Evolutionary conservation across 2,888 invertebrate species (phyloP).

Genomic region (Aphodius sticticus): DNA sequence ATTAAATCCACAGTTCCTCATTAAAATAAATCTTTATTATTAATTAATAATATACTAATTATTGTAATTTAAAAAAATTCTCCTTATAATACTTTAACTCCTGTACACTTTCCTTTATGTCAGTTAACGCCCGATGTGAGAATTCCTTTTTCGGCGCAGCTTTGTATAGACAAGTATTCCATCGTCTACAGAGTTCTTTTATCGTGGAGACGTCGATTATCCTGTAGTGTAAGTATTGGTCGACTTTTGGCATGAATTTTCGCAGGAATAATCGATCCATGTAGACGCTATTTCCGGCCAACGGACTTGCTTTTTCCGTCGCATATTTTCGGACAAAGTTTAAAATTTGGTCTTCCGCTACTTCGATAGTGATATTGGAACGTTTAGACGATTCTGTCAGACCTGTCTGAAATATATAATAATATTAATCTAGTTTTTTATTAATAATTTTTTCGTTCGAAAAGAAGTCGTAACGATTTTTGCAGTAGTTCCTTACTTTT

Average conservation of each 20-base stretch:
- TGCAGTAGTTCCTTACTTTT: conserved; percentile 64
- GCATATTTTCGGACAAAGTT: conserved; percentile 72
- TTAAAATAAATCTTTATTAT: conserved; percentile 13
- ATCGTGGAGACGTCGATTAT: conserved; percentile 92
- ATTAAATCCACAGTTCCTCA: neutral
- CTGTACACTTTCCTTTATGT: conserved; percentile 85
- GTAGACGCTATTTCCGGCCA: conserved; percentile 90
- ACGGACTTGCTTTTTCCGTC: conserved; percentile 69
- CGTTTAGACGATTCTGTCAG: conserved; percentile 75
- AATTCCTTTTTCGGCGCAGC: conserved; percentile 69
- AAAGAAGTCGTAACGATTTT: neutral
- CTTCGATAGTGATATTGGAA: conserved; percentile 70
- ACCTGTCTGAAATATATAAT: conserved; percentile 72
- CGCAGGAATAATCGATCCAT: conserved; percentile 84
- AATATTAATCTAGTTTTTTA: conserved; percentile 29
- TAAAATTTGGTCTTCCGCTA: conserved; percentile 78
- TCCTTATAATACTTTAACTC: conserved; percentile 84
- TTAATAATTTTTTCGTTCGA: conserved; percentile 26
- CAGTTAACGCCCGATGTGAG: conserved; percentile 79
- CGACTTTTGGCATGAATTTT: conserved; percentile 83
- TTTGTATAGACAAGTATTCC: conserved; percentile 72
- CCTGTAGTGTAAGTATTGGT: conserved; percentile 87
- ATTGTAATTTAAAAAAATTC: conserved; percentile 66
- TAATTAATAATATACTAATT: conserved; percentile 20
- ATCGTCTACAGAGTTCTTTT: conserved; percentile 83